Evolutionary conservation across 2,113 vertebrate species (phyloP), one percentile per base, ranked within the genome.

Genomic region (Ptychochromis oligacanthus): DNA sequence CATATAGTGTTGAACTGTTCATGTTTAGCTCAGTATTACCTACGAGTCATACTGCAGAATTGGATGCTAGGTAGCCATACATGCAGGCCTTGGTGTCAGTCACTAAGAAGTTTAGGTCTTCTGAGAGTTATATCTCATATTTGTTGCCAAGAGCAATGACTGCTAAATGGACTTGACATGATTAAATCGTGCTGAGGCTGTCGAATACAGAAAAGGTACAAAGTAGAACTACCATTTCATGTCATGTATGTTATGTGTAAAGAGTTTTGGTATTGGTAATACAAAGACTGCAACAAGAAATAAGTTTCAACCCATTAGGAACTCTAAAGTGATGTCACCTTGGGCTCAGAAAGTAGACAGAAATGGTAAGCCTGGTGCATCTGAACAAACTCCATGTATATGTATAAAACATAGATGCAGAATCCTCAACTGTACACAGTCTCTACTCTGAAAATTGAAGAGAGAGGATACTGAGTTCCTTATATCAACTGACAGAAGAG

Each of bases 91-190:
- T 17, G 5, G 31, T 60, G 64, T 26, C 26, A 26, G 65, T 43
- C 65, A 52, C 65, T 11, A 36, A 24, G 12, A 26, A 14, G 10
- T 0, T 64, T 18, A 22, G 58, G 52, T 31, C 17, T 4, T 24
- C 11, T n/a, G 26, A 72, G 46, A 17, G 9, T 52, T 20, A 52
- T n/a, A 72, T 72, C 24, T 8, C 43, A 28, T 70, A 7, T 72
- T 72, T 72, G 17, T 70, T 70, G 24, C 9, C 43, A 52, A 31
- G 24, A 14, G 46, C 46, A 22, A 22, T n/a, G n/a, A 12, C 36
- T 67, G 58, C 56, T 24, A 74, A 80, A 75, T 38, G 54, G 58
- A 14, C 26, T 11, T 80, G 78, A 80, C 67, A 75, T 81, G 74
- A 18, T 81, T 77, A 46, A 56, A 22, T 62, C 26, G 14, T 64